Evolutionary conservation across 1,140 invertebrate species (phyloP).

Genomic region (Gryon sp.): DNA sequence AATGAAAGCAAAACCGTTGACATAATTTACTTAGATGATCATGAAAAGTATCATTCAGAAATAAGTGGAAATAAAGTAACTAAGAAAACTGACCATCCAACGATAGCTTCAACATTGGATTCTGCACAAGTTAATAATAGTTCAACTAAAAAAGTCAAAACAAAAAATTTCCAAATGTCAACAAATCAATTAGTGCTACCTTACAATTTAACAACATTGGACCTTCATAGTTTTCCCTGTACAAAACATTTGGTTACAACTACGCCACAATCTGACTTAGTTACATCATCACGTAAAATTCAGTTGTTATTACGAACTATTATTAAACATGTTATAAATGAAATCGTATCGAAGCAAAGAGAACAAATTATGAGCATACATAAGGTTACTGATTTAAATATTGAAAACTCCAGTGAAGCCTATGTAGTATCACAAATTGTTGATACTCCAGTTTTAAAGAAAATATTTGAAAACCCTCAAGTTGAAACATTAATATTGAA

Average conservation of each 20-base stretch:
- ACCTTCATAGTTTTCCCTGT: slow-evolving; percentile 25
- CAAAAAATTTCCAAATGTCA: no score
- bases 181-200: not conserved
- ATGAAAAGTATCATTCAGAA: no score
- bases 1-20: not conserved
- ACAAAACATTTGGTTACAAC: slow-evolving; percentile 30
- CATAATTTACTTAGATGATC: not conserved
- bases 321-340: slow-evolving; percentile 68
- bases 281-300: slow-evolving; percentile 1
- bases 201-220: slow-evolving; percentile 27
- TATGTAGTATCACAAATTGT: slow-evolving; percentile 65
- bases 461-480: slow-evolving; percentile 62
- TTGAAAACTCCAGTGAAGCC: slow-evolving; percentile 18
- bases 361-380: slow-evolving; percentile 20
- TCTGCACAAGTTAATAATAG: no score
- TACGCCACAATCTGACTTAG: not conserved
- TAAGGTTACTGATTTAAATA: slow-evolving; percentile 6
- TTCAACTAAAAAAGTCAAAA: no score
- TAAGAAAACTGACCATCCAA: no score
- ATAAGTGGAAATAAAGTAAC: no score
- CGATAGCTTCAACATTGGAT: not conserved
- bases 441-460: slow-evolving; percentile 59
- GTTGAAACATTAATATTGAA: slow-evolving; percentile 65
- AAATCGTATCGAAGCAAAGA: slow-evolving; percentile 52
- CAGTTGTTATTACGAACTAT: slow-evolving; percentile 54